phyloP scores from a whole-genome alignment of 2,888 invertebrate species.

The Tromatobia lineatoria region DNA sequence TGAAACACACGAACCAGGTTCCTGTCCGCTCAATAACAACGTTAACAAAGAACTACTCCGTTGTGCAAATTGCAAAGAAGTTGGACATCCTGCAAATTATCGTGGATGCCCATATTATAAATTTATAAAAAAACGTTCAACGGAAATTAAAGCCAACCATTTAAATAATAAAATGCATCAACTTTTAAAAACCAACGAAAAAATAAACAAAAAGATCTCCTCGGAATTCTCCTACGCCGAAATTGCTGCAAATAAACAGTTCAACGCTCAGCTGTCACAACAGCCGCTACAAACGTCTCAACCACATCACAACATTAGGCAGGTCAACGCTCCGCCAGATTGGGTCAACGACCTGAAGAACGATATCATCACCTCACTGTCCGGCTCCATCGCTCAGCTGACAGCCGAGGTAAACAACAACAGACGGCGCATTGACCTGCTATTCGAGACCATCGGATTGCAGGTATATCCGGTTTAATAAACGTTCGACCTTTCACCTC shows the following conservation, averaged over 20 bases:
- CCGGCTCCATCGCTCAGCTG: neutral
- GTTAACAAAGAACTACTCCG: constrained; percentile 4
- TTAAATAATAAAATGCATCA: neutral
- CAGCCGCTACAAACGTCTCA: no score
- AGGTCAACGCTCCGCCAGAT: neutral
- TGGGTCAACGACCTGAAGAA: neutral
- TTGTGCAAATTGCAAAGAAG: constrained; percentile 11
- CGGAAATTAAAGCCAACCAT: neutral
- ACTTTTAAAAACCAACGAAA: neutral
- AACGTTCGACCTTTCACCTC: no score
- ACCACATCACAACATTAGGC: no score
- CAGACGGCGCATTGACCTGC: neutral
- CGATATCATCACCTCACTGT: neutral
- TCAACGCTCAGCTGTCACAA: no score
- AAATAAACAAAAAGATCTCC: neutral
- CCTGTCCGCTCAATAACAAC: neutral
- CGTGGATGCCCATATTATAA: constrained; percentile 40
- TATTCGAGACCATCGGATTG: constrained; percentile 4
- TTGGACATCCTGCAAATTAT: constrained; percentile 47
- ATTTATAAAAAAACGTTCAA: neutral
- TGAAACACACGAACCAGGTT: constrained; percentile 6
- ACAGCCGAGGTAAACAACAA: neutral
- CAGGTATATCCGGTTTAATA: constrained; percentile 1
- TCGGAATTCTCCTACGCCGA: neutral
- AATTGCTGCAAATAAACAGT: neutral